Evolutionary conservation across 2,113 vertebrate genomes (phyloP).

Genomic region (Rafetus swinhoei): DNA sequence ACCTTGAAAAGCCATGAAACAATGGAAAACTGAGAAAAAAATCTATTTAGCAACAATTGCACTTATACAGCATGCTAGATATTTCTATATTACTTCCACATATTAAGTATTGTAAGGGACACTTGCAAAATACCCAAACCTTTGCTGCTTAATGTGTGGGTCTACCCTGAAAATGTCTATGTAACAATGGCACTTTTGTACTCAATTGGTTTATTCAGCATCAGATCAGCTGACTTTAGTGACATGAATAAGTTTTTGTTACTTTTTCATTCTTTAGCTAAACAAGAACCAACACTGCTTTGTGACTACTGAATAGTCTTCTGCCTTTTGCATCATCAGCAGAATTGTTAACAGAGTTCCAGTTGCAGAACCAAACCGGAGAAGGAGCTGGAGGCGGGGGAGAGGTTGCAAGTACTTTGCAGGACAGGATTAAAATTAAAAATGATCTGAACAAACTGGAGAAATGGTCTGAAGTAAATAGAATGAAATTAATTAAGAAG

Average conservation of each 20-base stretch:
- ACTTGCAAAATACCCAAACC: slow-evolving; percentile 64
- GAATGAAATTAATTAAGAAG: too few relatives aligned
- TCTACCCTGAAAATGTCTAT: slow-evolving; percentile 4
- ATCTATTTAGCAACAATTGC: slow-evolving; percentile 63
- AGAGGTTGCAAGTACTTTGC: too few relatives aligned
- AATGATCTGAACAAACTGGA: too few relatives aligned
- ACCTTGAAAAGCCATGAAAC: slow-evolving; percentile 46
- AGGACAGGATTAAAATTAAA: too few relatives aligned
- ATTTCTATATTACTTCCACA: slow-evolving; percentile 68
- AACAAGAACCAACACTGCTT: slow-evolving; percentile 28
- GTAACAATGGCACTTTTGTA: slow-evolving; percentile 36
- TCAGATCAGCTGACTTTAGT: slow-evolving; percentile 26
- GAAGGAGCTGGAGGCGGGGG: neutral
- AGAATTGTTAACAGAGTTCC: neutral
- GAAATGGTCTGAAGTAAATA: too few relatives aligned
- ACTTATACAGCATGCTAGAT: slow-evolving; percentile 66
- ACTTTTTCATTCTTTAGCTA: slow-evolving; percentile 33
- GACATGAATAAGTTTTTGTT: slow-evolving; percentile 13
- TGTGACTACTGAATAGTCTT: slow-evolving; percentile 17
- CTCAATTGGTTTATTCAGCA: slow-evolving; percentile 13
- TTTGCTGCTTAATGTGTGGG: slow-evolving; percentile 30
- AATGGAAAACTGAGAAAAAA: slow-evolving; percentile 65
- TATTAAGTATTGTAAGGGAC: slow-evolving; percentile 68
- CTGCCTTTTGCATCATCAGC: slow-evolving; percentile 25
- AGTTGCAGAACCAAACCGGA: neutral